Evolutionary conservation across 1,140 invertebrate genomes (phyloP), one percentile per base, ranked within the genome.

Genomic region (Sesamia nonagrioides): DNA sequence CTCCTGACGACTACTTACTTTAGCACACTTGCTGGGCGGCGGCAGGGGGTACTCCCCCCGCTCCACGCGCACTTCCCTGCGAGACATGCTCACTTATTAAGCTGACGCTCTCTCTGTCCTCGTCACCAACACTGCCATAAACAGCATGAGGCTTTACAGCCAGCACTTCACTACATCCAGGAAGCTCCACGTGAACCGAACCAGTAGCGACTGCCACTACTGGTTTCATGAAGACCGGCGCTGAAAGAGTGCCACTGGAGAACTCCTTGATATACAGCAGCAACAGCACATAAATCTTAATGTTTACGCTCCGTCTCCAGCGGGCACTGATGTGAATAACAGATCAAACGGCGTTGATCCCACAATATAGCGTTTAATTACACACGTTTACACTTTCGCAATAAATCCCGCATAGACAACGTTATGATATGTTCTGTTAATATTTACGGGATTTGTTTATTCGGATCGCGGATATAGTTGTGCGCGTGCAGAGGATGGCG

Each of bases 11-110:
- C 1, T 27, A 27, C 33, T 84, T 81, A 93, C 93, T 84, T 92
- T 95, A 54, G 94, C 95, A 68, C 95, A 95, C 56, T 93, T 94
- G 82, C 92, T 95, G 2, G 95, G 95, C 13, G 91, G 90, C 11
- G 90, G 86, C 54, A 92, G 86, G 0, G 87, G 88, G 75, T 88
- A 89, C 40, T 86, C 88, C 35, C 76, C 80, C 8, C 90, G 86
- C 61, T 89, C 89, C 13, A 82, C 75, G 2, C 88, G 84, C 9
- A 61, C 82, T 33, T 92, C 89, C 15, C 93, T 69, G 0, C 92
- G 86, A 37, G 92, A 92, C 92, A 94, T 94, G 42, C 7, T 11
- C 56, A n/a, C 21, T n/a, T n/a, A n/a, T n/a, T n/a, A n/a, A n/a
- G 8, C 3, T 74, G 37, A 68, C 35, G n/a, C 45, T 50, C 45